Evolutionary conservation across 2,797 vertebrate species (phyloP).

Genomic region (Argyrosomus regius): DNA sequence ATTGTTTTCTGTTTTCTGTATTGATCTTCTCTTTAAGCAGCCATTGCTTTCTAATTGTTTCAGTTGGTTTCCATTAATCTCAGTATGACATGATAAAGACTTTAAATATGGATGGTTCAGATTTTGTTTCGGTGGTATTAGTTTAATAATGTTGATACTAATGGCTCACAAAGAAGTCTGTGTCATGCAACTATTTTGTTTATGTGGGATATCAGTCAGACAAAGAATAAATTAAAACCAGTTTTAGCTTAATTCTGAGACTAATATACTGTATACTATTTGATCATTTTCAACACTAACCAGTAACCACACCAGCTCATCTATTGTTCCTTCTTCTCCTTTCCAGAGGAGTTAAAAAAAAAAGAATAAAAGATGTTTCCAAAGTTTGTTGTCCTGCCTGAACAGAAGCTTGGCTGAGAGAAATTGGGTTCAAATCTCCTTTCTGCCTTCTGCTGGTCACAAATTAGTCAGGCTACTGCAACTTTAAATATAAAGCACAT

Average conservation of each 20-base stretch:
- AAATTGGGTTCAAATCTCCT: neutral
- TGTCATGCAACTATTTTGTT: neutral
- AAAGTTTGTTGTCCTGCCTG: neutral
- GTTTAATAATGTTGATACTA: neutral
- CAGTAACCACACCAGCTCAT: neutral
- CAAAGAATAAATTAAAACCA: neutral
- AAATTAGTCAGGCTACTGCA: neutral
- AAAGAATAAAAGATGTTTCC: neutral
- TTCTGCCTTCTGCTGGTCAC: slow-evolving; percentile 16
- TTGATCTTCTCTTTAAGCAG: neutral
- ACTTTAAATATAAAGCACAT: neutral
- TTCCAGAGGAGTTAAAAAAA: neutral
- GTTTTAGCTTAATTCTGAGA: neutral
- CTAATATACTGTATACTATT: too few relatives aligned
- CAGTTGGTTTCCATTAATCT: neutral
- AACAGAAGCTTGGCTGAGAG: neutral
- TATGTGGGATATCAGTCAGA: neutral
- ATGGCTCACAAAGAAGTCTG: neutral
- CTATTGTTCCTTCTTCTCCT: neutral
- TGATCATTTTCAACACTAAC: neutral
- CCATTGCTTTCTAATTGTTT: neutral
- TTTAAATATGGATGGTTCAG: neutral
- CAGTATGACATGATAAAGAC: neutral
- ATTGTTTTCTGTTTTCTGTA: neutral
- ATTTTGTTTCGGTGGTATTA: too few relatives aligned